These are phyloP conservation scores for Arbacia lixula DNA, from an alignment of 53 echinoderm and acorn worm species.

Conservation along the genomic window DNA sequence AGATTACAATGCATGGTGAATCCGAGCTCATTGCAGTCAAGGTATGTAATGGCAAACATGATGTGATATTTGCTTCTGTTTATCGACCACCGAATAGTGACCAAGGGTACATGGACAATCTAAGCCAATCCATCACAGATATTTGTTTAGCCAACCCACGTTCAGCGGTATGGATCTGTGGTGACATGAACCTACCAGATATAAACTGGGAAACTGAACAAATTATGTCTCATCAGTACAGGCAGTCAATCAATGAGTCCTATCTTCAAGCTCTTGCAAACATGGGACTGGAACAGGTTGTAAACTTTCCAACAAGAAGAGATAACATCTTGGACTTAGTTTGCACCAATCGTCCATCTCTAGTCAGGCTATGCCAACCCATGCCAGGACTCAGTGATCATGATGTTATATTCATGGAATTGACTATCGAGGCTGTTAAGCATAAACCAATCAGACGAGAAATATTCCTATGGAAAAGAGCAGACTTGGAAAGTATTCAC, in stretches of 20 bases:
- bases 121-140: conserved; percentile 20
- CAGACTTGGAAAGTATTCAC: not conserved
- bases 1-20: not conserved
- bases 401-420: not conserved
- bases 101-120: conserved; percentile 26
- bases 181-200: conserved; percentile 54
- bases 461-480: not conserved
- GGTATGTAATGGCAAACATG: not conserved
- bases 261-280: conserved; percentile 28
- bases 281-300: conserved; percentile 44
- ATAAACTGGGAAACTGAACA: conserved; percentile 50
- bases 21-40: conserved; percentile 3
- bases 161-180: conserved; percentile 24
- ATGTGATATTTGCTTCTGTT: conserved; percentile 30
- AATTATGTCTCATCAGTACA: not conserved
- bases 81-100: conserved; percentile 54
- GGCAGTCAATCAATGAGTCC: not conserved
- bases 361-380: not conserved
- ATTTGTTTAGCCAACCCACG: not conserved
- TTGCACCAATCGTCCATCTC: conserved; percentile 33
- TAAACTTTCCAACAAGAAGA: conserved; percentile 51
- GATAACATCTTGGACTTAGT: conserved; percentile 53
- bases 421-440: not conserved
- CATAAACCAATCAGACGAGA: too few species aligned
- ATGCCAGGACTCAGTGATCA: conserved; percentile 51